Conservation (phyloP, 2,797 vertebrate genomes). For the Yasuhikotakia modesta region DNA sequence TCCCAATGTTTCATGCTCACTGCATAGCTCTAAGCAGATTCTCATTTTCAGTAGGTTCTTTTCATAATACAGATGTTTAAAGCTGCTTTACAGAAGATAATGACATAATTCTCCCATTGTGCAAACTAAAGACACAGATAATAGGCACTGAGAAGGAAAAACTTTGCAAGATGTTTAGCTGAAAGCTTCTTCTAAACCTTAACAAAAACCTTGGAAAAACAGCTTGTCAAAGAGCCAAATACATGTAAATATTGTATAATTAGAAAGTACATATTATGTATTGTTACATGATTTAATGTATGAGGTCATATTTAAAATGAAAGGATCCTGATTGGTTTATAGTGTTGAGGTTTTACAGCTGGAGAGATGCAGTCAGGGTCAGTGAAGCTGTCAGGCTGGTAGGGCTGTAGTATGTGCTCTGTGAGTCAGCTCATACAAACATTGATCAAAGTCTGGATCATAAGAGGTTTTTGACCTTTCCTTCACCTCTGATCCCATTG, state of each 20-base stretch:
- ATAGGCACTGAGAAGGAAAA: neutral
- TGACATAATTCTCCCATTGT: neutral
- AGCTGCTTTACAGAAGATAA: neutral
- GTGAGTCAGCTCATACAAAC: slow-evolving; percentile 21
- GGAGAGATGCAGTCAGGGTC: neutral
- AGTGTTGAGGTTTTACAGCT: too few species aligned
- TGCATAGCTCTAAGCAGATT: neutral
- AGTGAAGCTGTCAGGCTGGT: neutral
- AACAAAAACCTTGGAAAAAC: neutral
- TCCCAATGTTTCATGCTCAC: neutral
- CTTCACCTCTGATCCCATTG: slow-evolving; percentile 15
- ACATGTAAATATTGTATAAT: too few species aligned
- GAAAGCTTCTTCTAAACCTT: neutral
- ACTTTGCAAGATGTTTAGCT: neutral
- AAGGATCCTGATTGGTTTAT: neutral
- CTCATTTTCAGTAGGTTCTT: neutral
- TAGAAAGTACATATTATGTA: neutral
- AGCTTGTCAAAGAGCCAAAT: neutral
- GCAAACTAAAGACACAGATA: neutral
- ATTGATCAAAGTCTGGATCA: slow-evolving; percentile 37
- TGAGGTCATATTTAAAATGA: neutral
- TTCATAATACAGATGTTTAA: neutral
- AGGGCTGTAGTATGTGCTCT: neutral
- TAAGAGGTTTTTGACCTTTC: slow-evolving; percentile 34
- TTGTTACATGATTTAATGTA: neutral